Conservation (phyloP, 2,113 vertebrate genomes). For the Dunckerocampus dactyliophorus region DNA sequence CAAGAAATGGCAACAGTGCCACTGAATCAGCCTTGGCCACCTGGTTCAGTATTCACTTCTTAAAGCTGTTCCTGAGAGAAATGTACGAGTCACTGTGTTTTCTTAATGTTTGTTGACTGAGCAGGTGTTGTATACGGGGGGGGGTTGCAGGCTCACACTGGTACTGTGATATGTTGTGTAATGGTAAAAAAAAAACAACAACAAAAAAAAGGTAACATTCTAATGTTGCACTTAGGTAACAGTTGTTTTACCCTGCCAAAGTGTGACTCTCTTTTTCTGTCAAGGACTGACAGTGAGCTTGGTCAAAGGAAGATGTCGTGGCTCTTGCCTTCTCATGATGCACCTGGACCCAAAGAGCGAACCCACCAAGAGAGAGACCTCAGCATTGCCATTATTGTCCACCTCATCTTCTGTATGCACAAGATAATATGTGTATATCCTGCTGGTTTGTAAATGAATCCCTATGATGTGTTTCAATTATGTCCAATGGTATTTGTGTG, state of each 20-base stretch:
- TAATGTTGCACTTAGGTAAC: not conserved
- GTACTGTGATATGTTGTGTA: not conserved
- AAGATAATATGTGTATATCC: constrained; percentile 14
- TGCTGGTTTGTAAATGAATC: constrained; percentile 19
- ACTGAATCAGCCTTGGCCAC: not conserved
- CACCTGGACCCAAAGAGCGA: constrained; percentile 29
- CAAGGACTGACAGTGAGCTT: constrained; percentile 29
- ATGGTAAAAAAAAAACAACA: not conserved
- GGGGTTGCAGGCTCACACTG: not conserved
- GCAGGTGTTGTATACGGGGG: not conserved
- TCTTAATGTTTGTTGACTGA: constrained; percentile 6
- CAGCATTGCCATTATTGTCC: constrained; percentile 47
- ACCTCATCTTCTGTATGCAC: constrained; percentile 59
- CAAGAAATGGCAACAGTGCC: not conserved
- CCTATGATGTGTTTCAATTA: constrained; percentile 2
- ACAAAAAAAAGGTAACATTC: not conserved
- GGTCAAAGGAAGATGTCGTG: constrained; percentile 55
- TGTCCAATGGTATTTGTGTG: not conserved
- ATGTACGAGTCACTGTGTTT: not conserved
- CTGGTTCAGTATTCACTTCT: not conserved
- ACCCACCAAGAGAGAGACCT: constrained; percentile 38
- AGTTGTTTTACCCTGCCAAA: not conserved
- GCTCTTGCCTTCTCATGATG: constrained; percentile 47
- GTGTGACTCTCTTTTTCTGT: constrained; percentile 7
- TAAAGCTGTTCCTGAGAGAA: constrained; percentile 2